Evolutionary conservation across 2,888 invertebrate species (phyloP).

Genomic region (Caenorhabditis macrosperma): DNA sequence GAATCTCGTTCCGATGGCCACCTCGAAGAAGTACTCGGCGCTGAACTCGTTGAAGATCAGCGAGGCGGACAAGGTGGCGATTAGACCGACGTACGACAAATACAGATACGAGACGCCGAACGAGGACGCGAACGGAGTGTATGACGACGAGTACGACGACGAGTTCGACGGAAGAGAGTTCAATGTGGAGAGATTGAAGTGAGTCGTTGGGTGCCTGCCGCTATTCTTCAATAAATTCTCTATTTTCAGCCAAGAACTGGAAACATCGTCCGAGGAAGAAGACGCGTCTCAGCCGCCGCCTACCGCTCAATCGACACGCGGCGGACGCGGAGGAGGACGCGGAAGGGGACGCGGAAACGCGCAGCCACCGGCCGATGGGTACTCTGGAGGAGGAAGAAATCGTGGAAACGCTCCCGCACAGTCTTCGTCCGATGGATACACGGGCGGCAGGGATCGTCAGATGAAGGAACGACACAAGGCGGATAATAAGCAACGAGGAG

Average conservation of each 20-base stretch:
- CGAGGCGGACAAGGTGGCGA: constrained; percentile 62
- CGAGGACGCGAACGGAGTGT: constrained; percentile 60
- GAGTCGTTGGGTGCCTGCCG: constrained; percentile 15
- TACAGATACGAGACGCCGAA: constrained; percentile 67
- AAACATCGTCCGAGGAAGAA: constrained; percentile 44
- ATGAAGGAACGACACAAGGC: constrained; percentile 70
- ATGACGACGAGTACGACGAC: constrained; percentile 76
- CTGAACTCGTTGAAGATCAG: constrained; percentile 58
- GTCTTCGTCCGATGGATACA: constrained; percentile 51
- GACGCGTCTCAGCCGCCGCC: neutral
- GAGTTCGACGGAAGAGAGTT: constrained; percentile 70
- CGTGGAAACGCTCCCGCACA: too few relatives aligned
- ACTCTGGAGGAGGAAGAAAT: too few relatives aligned
- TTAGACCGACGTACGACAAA: constrained; percentile 68
- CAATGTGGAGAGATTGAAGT: constrained; percentile 64
- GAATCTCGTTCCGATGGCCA: constrained; percentile 60
- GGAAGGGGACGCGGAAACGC: constrained; percentile 20
- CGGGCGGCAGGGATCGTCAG: constrained; percentile 69
- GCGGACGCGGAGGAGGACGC: constrained; percentile 16
- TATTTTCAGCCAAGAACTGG: constrained; percentile 46
- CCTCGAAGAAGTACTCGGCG: constrained; percentile 58
- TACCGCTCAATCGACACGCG: neutral
- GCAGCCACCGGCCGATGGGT: too few relatives aligned
- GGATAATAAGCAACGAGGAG: constrained; percentile 68
- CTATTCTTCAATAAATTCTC: neutral